phyloP scores from a whole-genome alignment of 92 coral and sea anemone species.

The Umimayanthus chanpuru region DNA sequence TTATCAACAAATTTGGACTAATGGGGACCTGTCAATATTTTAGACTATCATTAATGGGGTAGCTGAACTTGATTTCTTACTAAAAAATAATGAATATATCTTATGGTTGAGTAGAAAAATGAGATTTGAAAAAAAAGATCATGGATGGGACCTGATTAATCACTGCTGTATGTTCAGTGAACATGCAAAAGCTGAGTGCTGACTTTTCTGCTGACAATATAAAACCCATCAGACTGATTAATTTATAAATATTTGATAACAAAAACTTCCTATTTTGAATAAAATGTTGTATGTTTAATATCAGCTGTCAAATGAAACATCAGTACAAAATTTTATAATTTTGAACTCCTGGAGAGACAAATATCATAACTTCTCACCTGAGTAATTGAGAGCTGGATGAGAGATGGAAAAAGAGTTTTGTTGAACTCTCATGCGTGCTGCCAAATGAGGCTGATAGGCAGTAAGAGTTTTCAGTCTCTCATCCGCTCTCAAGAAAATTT shows the following conservation, averaged over 20 bases:
- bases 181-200: background rate
- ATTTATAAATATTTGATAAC: background rate
- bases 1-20: no score
- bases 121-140: no score
- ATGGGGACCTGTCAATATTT: no score
- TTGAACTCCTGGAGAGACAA: no score
- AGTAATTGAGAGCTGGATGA: no score
- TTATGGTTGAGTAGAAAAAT: no score
- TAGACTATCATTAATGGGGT: background rate
- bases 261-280: background rate
- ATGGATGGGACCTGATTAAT: no score
- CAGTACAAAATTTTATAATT: background rate
- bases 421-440: background rate
- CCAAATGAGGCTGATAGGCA: background rate
- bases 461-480: background rate
- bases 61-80: background rate
- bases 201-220: background rate
- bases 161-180: no score
- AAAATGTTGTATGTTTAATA: background rate
- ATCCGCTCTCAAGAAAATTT: background rate
- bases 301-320: background rate
- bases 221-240: background rate
- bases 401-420: background rate
- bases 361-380: no score
- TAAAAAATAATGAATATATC: no score